Evolutionary conservation across 2,888 invertebrate species (phyloP).

Genomic region (Chirona hameri): DNA sequence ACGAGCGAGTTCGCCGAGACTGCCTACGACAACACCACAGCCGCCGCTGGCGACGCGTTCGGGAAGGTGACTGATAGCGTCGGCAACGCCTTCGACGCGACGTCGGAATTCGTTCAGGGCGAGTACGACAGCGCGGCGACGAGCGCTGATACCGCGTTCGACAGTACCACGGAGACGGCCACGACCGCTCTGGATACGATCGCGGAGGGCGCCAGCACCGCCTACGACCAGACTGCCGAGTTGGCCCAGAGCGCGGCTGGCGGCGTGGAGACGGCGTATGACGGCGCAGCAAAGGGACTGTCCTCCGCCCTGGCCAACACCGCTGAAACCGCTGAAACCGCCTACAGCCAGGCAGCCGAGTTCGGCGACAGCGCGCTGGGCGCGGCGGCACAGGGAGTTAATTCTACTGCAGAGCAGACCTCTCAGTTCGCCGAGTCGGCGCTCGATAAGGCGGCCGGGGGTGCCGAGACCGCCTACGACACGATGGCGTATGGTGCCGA

Average conservation of each 20-base stretch:
- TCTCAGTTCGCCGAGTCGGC: background rate
- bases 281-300: background rate
- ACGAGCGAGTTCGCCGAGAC: background rate
- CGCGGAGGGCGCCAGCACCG: background rate
- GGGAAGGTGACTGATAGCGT: background rate
- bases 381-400: background rate
- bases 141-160: background rate
- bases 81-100: background rate
- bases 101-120: background rate
- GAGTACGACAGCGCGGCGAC: background rate
- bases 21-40: background rate
- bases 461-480: background rate
- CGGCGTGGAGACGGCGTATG: background rate
- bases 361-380: background rate
- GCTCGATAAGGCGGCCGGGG: background rate
- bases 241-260: background rate
- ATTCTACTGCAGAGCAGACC: background rate
- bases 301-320: background rate
- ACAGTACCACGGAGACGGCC: background rate
- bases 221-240: background rate
- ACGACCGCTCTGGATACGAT: background rate
- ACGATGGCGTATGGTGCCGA: background rate
- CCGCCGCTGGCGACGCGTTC: background rate
- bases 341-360: background rate
- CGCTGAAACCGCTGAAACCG: background rate